A percentile compares a stretch with the other conserved stretches of the same genome.
These are phyloP conservation scores for Muricea muricata DNA, from an alignment of 92 coral and sea anemone species.

Conservation along the genomic window DNA sequence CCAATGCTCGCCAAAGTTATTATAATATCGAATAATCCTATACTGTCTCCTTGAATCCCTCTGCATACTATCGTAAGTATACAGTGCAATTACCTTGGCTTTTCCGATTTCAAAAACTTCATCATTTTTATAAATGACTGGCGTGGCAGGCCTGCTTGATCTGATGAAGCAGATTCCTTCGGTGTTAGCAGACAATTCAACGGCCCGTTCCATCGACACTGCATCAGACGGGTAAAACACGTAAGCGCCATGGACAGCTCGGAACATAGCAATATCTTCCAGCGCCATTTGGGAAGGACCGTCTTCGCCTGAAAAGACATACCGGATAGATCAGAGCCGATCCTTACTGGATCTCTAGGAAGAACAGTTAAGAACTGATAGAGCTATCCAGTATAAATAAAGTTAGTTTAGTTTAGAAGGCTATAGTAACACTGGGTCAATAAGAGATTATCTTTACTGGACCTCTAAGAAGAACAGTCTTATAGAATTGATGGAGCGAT, in stretches of 20 bases:
- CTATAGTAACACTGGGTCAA: too few species aligned
- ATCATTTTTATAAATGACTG: constrained; percentile 78
- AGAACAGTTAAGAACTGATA: too few species aligned
- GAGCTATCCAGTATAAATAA: too few species aligned
- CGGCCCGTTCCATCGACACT: constrained; percentile 91
- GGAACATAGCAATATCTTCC: constrained; percentile 96
- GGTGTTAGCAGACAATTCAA: constrained; percentile 89
- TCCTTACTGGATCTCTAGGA: too few species aligned
- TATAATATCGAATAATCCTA: too few species aligned
- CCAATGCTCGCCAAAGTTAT: too few species aligned
- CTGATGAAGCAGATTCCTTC: constrained; percentile 86
- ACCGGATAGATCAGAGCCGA: too few species aligned
- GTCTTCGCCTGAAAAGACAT: constrained; percentile 77
- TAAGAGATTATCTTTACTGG: too few species aligned
- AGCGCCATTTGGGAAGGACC: constrained; percentile 99
- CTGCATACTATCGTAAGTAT: too few species aligned
- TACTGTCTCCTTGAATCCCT: too few species aligned
- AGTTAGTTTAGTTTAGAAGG: too few species aligned
- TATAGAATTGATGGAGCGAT: neutral
- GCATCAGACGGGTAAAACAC: constrained; percentile 98
- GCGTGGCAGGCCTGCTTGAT: constrained; percentile 80
- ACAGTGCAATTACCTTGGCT: constrained; percentile 96
- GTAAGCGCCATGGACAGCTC: constrained; percentile 83
- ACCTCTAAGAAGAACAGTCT: neutral
- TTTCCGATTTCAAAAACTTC: constrained; percentile 91